Conservation (phyloP, 1,140 invertebrate species). For the Tribolium madens region DNA sequence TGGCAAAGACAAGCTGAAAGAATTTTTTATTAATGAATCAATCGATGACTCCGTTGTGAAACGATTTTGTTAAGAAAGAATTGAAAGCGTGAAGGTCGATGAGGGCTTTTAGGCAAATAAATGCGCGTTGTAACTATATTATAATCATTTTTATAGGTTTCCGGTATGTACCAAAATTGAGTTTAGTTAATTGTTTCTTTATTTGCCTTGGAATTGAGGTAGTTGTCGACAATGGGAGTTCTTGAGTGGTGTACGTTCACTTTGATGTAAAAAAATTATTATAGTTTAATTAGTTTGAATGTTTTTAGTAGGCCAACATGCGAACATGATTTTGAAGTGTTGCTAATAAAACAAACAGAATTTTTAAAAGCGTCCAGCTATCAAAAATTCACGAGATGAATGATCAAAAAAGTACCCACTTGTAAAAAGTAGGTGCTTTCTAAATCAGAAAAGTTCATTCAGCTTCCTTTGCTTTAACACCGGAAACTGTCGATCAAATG, state of each 20-base stretch:
- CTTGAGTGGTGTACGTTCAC: conserved; percentile 8
- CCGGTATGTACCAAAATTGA: conserved; percentile 10
- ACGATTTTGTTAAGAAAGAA: background rate
- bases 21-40: background rate
- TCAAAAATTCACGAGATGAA: too few species aligned
- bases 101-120: conserved; percentile 18
- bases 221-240: background rate
- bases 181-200: conserved; percentile 28
- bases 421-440: background rate
- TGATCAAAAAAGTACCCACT: background rate
- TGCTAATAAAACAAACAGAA: background rate
- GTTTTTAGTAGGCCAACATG: background rate
- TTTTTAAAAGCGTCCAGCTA: too few species aligned
- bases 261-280: background rate
- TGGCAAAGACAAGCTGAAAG: background rate
- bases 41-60: conserved; percentile 1
- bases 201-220: conserved; percentile 18
- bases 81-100: conserved; percentile 25
- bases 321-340: background rate
- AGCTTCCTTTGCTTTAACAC: too few species aligned
- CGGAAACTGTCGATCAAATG: too few species aligned
- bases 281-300: background rate
- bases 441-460: too few species aligned
- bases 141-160: conserved; percentile 12
- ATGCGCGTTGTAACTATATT: background rate